A percentile compares a stretch with the other conserved stretches of the same genome.
Evolutionary conservation across 2,113 vertebrate species (phyloP).

Genomic region (Tetrao urogallus): DNA sequence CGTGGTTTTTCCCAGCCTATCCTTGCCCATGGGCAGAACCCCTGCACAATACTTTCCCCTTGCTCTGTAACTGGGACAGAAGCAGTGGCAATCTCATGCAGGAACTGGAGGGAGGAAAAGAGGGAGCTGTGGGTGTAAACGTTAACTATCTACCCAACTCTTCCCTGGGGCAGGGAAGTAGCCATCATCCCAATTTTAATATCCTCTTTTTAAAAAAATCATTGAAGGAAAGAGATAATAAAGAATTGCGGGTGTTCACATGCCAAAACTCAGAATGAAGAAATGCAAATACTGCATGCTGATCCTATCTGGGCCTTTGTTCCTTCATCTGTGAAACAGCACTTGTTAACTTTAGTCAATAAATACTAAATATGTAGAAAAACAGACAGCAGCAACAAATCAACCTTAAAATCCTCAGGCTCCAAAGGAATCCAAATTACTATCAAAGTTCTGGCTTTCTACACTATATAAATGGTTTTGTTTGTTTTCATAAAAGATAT

Average conservation of each 20-base stretch:
- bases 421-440: background rate
- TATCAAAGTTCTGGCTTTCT: background rate
- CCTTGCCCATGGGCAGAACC: background rate
- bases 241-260: background rate
- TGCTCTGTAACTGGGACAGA: background rate
- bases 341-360: background rate
- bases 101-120: background rate
- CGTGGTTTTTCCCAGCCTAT: background rate
- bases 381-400: background rate
- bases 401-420: background rate
- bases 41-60: background rate
- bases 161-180: background rate
- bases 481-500: background rate
- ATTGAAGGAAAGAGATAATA: slow-evolving; percentile 43
- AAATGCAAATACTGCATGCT: slow-evolving; percentile 40
- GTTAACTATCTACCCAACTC: slow-evolving; percentile 11
- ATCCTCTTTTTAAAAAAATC: slow-evolving; percentile 15
- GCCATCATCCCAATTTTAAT: slow-evolving; percentile 36
- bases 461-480: background rate
- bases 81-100: fast-evolving
- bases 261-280: slow-evolving; percentile 16
- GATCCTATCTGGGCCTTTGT: slow-evolving; percentile 50
- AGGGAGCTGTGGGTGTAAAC: background rate
- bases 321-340: slow-evolving; percentile 51
- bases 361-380: background rate